Percentiles rank a stretch among this genome's conserved stretches.
These are phyloP conservation scores for Petaurus breviceps DNA, from an alignment of 2,113 vertebrate genomes.

Conservation along the genomic window DNA sequence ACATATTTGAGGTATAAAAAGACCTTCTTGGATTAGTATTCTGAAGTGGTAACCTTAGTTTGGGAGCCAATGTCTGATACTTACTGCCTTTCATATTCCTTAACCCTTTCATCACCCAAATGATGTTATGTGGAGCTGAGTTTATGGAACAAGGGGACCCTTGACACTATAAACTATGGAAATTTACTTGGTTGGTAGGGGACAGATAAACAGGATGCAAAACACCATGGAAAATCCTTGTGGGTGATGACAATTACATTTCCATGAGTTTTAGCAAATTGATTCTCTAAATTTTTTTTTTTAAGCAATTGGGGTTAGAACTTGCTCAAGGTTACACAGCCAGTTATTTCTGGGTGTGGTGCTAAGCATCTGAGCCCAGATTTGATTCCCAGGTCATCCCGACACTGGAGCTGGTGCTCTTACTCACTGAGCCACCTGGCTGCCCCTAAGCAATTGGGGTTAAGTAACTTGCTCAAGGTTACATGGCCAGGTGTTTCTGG, in stretches of 20 bases:
- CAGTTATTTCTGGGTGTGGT: too few species aligned
- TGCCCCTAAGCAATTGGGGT: too few species aligned
- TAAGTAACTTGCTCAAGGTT: too few species aligned
- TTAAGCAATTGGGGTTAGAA: too few species aligned
- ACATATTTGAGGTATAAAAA: background rate
- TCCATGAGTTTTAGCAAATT: slow-evolving; percentile 23
- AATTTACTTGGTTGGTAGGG: background rate
- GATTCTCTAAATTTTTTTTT: slow-evolving; percentile 6
- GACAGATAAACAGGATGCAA: background rate
- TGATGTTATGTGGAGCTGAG: background rate
- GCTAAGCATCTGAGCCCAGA: too few species aligned
- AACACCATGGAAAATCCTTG: background rate
- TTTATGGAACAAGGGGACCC: background rate
- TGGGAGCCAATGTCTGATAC: too few species aligned
- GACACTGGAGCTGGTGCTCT: too few species aligned
- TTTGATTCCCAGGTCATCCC: too few species aligned
- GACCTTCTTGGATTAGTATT: background rate
- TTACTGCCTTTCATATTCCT: background rate
- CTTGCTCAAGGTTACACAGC: too few species aligned
- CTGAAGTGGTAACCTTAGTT: background rate
- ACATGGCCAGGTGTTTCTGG: too few species aligned
- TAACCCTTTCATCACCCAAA: background rate
- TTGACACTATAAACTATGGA: background rate
- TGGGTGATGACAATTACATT: background rate
- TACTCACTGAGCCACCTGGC: too few species aligned